Evolutionary conservation across 2,888 invertebrate species (phyloP).

Genomic region (Caenorhabditis panamensis): DNA sequence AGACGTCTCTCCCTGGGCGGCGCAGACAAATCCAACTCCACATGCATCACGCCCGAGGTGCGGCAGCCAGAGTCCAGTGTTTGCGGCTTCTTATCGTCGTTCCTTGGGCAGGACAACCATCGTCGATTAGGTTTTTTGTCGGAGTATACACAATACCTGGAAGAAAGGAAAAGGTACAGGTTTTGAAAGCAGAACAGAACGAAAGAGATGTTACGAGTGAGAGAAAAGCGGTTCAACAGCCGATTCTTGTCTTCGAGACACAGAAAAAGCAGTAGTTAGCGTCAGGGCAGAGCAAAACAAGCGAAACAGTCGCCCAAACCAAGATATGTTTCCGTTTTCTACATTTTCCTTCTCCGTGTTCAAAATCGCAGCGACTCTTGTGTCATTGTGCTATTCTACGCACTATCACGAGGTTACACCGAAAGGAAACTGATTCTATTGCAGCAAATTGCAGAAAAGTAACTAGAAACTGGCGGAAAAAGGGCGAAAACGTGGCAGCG

Average conservation of each 20-base stretch:
- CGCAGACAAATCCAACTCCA: slow-evolving; percentile 98
- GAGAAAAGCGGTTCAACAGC: slow-evolving; percentile 11
- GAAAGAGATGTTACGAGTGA: not conserved
- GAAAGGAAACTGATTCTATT: not conserved
- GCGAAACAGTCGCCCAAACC: not conserved
- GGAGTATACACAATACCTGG: slow-evolving; percentile 40
- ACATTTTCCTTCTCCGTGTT: not conserved
- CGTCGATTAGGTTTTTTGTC: slow-evolving; percentile 13
- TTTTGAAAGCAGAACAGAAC: not conserved
- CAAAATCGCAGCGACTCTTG: not conserved
- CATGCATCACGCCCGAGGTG: slow-evolving; percentile 96
- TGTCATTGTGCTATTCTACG: too few relatives aligned
- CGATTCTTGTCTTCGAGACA: slow-evolving; percentile 31
- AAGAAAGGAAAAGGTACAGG: too few relatives aligned
- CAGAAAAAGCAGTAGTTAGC: slow-evolving; percentile 6
- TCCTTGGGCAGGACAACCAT: slow-evolving; percentile 80
- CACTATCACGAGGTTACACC: not conserved
- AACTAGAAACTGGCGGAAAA: not conserved
- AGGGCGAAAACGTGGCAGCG: too few relatives aligned
- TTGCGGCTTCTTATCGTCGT: slow-evolving; percentile 72
- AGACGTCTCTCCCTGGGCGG: slow-evolving; percentile 94
- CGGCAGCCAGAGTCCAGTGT: slow-evolving; percentile 92
- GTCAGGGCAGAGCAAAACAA: not conserved
- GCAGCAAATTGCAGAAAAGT: too few relatives aligned
- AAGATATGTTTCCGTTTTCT: not conserved